Evolutionary conservation across 2,113 vertebrate genomes (phyloP).

Genomic region (Cebus imitator): DNA sequence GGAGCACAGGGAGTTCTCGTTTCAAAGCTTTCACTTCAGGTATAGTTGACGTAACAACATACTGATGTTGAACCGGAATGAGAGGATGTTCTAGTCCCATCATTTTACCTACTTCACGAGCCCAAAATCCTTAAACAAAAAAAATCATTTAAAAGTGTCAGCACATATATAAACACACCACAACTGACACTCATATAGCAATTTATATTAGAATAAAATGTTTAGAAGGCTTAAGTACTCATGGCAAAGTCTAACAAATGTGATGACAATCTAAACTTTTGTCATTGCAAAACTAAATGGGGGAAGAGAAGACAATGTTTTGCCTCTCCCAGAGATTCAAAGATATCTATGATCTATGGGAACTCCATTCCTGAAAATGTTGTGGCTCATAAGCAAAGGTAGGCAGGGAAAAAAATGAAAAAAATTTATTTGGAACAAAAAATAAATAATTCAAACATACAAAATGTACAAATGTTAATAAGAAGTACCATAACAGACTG

Average conservation of each 20-base stretch:
- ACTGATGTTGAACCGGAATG: slow-evolving; percentile 98
- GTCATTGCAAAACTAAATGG: not conserved
- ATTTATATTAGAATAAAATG: slow-evolving; percentile 11
- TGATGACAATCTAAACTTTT: not conserved
- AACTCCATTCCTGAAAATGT: not conserved
- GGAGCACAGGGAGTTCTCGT: slow-evolving; percentile 93
- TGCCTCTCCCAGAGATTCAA: not conserved
- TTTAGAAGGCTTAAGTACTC: not conserved
- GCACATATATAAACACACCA: not conserved
- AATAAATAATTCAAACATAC: not conserved
- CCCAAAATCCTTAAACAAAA: slow-evolving; percentile 93
- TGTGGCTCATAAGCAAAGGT: not conserved
- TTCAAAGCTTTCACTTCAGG: slow-evolving; percentile 96
- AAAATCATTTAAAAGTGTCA: not conserved
- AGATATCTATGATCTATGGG: not conserved
- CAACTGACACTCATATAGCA: not conserved
- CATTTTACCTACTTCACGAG: slow-evolving; percentile 93
- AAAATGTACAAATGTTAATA: not conserved
- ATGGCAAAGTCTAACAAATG: not conserved
- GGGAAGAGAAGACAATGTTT: not conserved
- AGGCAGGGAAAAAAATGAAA: not conserved
- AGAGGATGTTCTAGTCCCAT: slow-evolving; percentile 94
- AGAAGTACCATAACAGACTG: not conserved
- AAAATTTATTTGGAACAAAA: not conserved
- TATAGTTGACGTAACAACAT: slow-evolving; percentile 93